A percentile compares a stretch with the other conserved stretches of the same genome.
Conservation (phyloP, 2,113 vertebrate genomes). For the Rhineura floridana region DNA sequence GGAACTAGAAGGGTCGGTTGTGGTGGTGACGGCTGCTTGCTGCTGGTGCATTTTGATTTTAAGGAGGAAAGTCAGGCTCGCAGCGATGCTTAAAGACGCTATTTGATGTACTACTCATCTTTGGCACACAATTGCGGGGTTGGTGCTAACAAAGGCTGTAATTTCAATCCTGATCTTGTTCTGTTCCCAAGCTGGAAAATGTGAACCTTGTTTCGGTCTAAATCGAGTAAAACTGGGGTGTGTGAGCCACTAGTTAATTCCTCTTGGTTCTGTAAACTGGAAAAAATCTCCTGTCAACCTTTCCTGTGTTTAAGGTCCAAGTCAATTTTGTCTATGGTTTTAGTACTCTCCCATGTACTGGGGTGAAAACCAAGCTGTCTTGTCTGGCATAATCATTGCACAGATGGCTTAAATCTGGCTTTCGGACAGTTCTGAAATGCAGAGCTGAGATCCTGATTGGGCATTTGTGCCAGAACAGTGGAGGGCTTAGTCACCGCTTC, state of each 20-base stretch:
- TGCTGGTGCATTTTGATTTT: neutral
- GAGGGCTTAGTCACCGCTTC: neutral
- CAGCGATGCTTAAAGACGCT: neutral
- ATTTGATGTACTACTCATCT: neutral
- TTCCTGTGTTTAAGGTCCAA: neutral
- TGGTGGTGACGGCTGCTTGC: neutral
- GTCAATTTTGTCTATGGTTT: neutral
- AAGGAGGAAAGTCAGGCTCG: neutral
- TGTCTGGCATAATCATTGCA: neutral
- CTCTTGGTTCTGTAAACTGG: neutral
- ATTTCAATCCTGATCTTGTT: rapidly evolving
- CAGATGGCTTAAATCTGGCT: constrained; percentile 2
- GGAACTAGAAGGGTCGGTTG: too few relatives aligned
- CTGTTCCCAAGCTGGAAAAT: neutral
- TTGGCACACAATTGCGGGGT: neutral
- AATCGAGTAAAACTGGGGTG: neutral
- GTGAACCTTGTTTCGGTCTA: neutral
- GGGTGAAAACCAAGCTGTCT: neutral
- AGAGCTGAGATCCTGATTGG: neutral
- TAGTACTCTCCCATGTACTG: rapidly evolving
- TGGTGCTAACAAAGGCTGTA: neutral
- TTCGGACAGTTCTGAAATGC: neutral
- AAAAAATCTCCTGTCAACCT: neutral
- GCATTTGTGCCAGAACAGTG: neutral
- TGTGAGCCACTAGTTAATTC: neutral